Conservation (phyloP, 2,797 vertebrate genomes). For the Acipenser oxyrinchus region DNA sequence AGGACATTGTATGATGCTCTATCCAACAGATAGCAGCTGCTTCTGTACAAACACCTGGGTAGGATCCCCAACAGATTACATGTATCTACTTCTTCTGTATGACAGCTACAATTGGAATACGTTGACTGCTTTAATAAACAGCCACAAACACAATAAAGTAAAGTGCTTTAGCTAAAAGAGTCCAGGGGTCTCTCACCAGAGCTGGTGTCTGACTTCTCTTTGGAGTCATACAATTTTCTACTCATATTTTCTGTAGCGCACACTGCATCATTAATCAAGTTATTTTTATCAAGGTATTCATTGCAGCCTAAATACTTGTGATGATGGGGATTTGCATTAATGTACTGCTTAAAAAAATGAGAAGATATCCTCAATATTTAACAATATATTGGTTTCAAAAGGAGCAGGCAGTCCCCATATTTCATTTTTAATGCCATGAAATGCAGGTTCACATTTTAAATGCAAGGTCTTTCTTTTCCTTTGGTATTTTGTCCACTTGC, state of each 20-base stretch:
- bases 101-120: conserved; percentile 7
- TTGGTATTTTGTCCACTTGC: too few species aligned
- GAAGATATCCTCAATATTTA: neutral
- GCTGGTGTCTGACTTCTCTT: neutral
- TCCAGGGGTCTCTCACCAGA: neutral
- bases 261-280: neutral
- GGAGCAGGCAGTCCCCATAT: too few species aligned
- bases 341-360: neutral
- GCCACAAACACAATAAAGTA: neutral
- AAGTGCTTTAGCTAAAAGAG: neutral
- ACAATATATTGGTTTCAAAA: too few species aligned
- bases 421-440: too few species aligned
- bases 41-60: conserved; percentile 10
- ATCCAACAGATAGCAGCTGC: conserved; percentile 16
- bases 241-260: neutral
- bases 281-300: neutral
- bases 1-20: conserved; percentile 13
- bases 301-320: neutral
- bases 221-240: neutral
- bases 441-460: too few species aligned
- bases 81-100: conserved; percentile 3
- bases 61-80: conserved; percentile 10
- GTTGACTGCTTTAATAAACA: neutral
- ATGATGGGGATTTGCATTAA: neutral
- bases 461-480: too few species aligned